Base-by-base conservation (phyloP, 1,140 invertebrate genomes). In the Oscheius sp. region DNA sequence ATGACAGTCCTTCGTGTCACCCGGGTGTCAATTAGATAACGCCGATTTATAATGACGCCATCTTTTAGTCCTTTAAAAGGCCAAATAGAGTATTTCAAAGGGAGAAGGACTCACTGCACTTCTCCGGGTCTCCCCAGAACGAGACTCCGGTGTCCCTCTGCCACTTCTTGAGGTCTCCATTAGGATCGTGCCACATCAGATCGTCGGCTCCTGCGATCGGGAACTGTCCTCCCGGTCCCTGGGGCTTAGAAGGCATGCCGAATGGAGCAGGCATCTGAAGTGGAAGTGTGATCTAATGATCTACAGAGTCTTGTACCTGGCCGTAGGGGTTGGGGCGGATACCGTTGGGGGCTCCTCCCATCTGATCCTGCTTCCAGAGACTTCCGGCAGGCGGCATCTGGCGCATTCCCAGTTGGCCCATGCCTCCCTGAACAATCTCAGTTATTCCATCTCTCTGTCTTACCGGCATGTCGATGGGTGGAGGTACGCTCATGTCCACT, bases 91-190 rank as follows among this genome's bases (percentile, higher is more conserved):
- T n/a, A n/a, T n/a, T n/a, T n/a, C n/a, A n/a, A n/a, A n/a, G n/a
- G n/a, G n/a, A n/a, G n/a, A 18, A 32, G 28, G 23, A 38, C 67
- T 69, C 31, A 70, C 68, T 65, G 15, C 34, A 35, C 32, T 74
- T 74, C 35, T 74, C 72, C 10, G 72, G 72, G 32, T 74, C 72
- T 59, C 72, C 72, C 72, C 72, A 74, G 2, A 42, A 23, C 1
- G 49, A 61, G 0, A 74, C 72, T 61, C 72, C 72, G 7, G 72
- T 74, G 26, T 74, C 72, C 38, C 72, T 49, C 72, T 74, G 72
- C 72, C 72, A 74, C 36, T 74, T 74, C 36, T 74, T 74, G 3
- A 74, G 45, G 10, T 74, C 72, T 31, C 72, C 72, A 26, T 74
- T 74, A n/a, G 72, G 72, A 68, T 74, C 68, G 29, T 34, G 72